Conservation (phyloP, 1,140 invertebrate species). For the Drosophila kohkoa region DNA sequence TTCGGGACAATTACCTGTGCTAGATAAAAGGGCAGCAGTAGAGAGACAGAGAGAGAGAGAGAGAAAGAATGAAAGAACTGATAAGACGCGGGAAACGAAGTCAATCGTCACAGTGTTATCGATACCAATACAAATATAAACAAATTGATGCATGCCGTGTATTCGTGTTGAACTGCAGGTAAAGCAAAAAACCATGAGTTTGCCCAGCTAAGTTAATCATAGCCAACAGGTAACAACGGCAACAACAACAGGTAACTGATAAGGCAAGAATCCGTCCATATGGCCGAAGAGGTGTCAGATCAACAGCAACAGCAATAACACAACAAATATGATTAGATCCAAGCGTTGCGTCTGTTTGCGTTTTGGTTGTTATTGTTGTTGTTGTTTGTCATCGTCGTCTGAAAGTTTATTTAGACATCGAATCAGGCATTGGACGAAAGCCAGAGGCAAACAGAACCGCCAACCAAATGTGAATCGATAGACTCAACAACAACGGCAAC, state of each 20-base stretch:
- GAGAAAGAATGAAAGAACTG: background rate
- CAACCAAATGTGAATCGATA: constrained; percentile 24
- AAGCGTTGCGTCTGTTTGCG: constrained; percentile 11
- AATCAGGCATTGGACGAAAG: constrained; percentile 59
- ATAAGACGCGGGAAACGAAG: constrained; percentile 36
- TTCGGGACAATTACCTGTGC: constrained; percentile 20
- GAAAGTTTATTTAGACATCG: constrained; percentile 69
- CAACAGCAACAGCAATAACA: constrained; percentile 22
- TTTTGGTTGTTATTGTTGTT: constrained; percentile 4
- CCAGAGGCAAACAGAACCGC: constrained; percentile 26
- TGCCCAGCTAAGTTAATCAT: constrained; percentile 17
- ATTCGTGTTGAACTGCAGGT: constrained; percentile 17
- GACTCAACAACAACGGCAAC: constrained; percentile 9
- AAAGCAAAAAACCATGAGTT: background rate
- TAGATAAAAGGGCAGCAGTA: constrained; percentile 18
- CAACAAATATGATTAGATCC: constrained; percentile 53
- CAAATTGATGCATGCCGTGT: constrained; percentile 13
- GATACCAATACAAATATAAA: constrained; percentile 38
- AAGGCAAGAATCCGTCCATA: constrained; percentile 29
- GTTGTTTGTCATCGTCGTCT: constrained; percentile 33
- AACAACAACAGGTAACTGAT: constrained; percentile 37
- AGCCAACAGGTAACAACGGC: background rate
- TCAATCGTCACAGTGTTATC: constrained; percentile 40
- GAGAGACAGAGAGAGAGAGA: too few relatives aligned
- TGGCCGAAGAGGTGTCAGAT: constrained; percentile 30